Base-by-base conservation (phyloP, 2,797 vertebrate genomes). In the Sandelia bainsii region DNA sequence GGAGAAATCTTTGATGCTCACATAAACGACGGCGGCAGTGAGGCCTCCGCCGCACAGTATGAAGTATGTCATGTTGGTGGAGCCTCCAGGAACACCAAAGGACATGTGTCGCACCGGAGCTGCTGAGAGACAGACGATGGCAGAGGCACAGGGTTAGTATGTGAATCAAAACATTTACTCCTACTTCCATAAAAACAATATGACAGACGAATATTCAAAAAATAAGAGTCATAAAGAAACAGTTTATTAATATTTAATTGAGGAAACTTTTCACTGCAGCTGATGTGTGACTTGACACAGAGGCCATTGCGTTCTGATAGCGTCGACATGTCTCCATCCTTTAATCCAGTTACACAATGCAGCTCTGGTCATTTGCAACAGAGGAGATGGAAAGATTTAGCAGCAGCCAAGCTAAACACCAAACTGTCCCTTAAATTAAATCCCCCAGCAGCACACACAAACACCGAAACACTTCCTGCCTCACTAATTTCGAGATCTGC, bases 1-100 rank as follows among this genome's bases (percentile, higher is more conserved):
- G 19, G 23, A 29, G 22, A 45, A 22, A 16, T 32, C 2, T 37
- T 20, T 23, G 61, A 63, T 64, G 88, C 94, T 92, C 79, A 94
- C 93, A 52, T 94, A 94, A 69, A 94, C 86, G 0, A 81, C 82
- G 2, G 93, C 94, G 34, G 93, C 93, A 13, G 93, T 92, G 49
- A 95, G 87, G 52, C 94, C 93, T 46, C 93, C 93, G 59, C 94
- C 94, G 64, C 94, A 89, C 63, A 95, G 77, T 53, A 93, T 64
- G 7, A 92, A 19, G 51, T 92, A 94, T 0, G 88, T 79, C 62
- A 91, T 62, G 80, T 93, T 94, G 67, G 71, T 85, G 59, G 94
- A 90, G 9, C 87, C 87, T 23, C 93, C 88, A 0, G 92, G 93
- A 37, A 93, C 49, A 3, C 94, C 90, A 0, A 89, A 87, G 71